phyloP scores from a whole-genome alignment of 2,888 invertebrate species.

The Muschampia staudingeri region DNA sequence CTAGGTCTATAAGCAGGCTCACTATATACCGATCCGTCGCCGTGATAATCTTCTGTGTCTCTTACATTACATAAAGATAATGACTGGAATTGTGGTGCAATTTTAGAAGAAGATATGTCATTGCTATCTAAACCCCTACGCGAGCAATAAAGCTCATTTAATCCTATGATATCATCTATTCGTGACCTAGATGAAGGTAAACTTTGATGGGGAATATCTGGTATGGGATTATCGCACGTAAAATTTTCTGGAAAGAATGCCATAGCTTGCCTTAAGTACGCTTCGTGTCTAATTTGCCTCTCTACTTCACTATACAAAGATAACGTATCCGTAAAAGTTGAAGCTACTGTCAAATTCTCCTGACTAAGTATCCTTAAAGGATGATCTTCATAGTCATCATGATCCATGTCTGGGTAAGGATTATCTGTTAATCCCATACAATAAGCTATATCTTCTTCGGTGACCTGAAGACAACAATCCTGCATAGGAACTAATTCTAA shows the following conservation, averaged over 20 bases:
- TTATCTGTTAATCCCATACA: conserved; percentile 95
- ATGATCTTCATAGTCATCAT: conserved; percentile 94
- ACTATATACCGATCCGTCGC: conserved; percentile 96
- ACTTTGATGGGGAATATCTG: conserved; percentile 86
- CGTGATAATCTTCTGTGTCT: conserved; percentile 93
- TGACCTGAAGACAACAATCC: conserved; percentile 97
- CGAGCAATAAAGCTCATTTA: conserved; percentile 96
- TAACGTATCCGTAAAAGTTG: conserved; percentile 96
- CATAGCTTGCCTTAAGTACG: conserved; percentile 91
- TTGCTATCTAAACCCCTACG: conserved; percentile 94
- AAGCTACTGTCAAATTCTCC: conserved; percentile 97
- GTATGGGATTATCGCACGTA: conserved; percentile 77
- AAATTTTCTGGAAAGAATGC: conserved; percentile 91
- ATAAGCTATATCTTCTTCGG: conserved; percentile 97
- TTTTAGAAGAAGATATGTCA: conserved; percentile 90
- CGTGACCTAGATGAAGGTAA: conserved; percentile 89
- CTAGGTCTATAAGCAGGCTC: conserved; percentile 95
- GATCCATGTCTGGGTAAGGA: conserved; percentile 94
- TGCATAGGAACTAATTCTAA: conserved; percentile 96
- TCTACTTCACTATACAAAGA: conserved; percentile 93
- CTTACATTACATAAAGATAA: conserved; percentile 93
- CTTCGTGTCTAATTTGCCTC: conserved; percentile 92
- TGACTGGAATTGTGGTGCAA: conserved; percentile 93
- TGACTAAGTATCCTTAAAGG: conserved; percentile 97
- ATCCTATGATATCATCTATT: conserved; percentile 95